phyloP scores from a whole-genome alignment of 2,113 vertebrate genomes.

The Corvus hawaiiensis region DNA sequence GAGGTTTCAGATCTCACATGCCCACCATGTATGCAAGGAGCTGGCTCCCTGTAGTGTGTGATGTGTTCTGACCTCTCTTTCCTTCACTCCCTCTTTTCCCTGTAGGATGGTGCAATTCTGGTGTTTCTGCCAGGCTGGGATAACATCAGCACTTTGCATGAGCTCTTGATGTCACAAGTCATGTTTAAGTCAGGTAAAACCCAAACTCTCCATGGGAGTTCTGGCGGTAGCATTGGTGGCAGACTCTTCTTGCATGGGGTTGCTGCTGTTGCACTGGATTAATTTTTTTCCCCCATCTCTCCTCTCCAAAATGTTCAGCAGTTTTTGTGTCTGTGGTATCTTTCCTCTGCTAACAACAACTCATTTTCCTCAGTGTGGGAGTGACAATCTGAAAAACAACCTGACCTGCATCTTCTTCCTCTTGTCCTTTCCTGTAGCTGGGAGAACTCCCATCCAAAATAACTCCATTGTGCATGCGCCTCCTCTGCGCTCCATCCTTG shows the following conservation, averaged over 20 bases:
- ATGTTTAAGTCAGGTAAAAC: slow-evolving; percentile 93
- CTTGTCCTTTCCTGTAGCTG: background rate
- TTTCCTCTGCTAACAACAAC: background rate
- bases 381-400: background rate
- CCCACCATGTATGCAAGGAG: background rate
- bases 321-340: background rate
- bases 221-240: background rate
- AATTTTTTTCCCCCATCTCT: fast-evolving
- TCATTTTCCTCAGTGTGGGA: background rate
- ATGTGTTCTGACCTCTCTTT: background rate
- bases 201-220: background rate
- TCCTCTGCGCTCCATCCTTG: background rate
- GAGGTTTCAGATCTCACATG: background rate
- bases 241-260: background rate
- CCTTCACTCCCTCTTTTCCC: background rate
- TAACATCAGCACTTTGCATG: slow-evolving; percentile 92
- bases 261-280: background rate
- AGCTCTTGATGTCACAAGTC: slow-evolving; percentile 88
- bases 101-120: slow-evolving; percentile 92
- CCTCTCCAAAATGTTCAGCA: background rate
- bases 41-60: background rate
- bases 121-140: slow-evolving; percentile 98
- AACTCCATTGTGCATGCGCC: background rate
- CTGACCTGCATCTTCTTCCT: background rate
- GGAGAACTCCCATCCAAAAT: background rate